Evolutionary conservation across 2,113 vertebrate species (phyloP), one percentile per base, ranked within the genome.

Genomic region (Erythrolamprus reginae): DNA sequence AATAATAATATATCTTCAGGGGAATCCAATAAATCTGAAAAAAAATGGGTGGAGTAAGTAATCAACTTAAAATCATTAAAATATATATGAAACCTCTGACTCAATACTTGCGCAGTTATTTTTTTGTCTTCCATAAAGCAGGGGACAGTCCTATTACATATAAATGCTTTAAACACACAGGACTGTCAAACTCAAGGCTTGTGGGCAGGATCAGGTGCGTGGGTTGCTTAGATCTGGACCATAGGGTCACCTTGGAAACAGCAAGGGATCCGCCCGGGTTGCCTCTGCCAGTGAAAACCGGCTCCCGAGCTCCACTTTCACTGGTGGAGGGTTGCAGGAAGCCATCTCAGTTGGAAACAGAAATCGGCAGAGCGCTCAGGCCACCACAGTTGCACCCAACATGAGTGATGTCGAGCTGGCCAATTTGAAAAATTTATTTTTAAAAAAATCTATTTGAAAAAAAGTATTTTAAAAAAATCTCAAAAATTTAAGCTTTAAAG

Each of bases 261-360:
- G 55, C 0, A 2, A 56, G 55, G 21, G 55, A 56, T 19, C 7
- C 2, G 55, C 7, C 7, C 1, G 7, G 0, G 2, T 6, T 56
- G 55, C 23, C 55, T 56, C 23, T 56, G 55, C 21, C 55, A 56
- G 50, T 51, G 50, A 51, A 51, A 51, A 51, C 0, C 3, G 13
- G 13, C 50, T 51, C 13, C 50, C 10, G 13, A 51, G 55, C 55
- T 56, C 55, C 7, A 7, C 24, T 56, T 56, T 56, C 0, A 5
- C 55, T 56, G 55, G 55, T 23, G 24, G 7, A 56, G 21, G 55
- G 55, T 56, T 56, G 55, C 55, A 24, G 23, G 55, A 24, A 21
- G 21, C 53, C 6, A 0, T 55, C 21, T 2, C 21, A 55, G 21
- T 23, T 0, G 7, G 55, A 56, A 56, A 56, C 55, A 3, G 55